Base-by-base conservation (phyloP, 2,113 vertebrate genomes). In the Callocephalon fimbriatum region DNA sequence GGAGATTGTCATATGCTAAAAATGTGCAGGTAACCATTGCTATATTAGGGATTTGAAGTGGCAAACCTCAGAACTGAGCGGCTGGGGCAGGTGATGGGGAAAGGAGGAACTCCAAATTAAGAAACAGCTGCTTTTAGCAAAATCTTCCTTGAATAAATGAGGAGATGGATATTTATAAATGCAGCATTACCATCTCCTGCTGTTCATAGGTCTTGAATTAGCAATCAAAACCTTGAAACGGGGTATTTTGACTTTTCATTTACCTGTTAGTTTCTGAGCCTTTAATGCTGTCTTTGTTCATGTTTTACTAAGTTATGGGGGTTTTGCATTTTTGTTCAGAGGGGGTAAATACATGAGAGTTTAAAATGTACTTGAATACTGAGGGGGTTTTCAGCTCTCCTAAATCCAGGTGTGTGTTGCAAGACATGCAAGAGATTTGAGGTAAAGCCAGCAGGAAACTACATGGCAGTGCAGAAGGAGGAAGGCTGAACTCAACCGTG, bases 131-230 rank as follows among this genome's bases (percentile, higher is more conserved):
- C 59, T 88, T 94, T 88, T 86, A 68, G 66, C 13, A 9, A 78
- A 37, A 40, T 70, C 77, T 72, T 96, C 70, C 61, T 81, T 67
- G 73, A 90, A 87, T 65, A 48, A 53, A 2, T 59, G 73, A 89
- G 35, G 32, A 92, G 50, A 15, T 58, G 48, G 53, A 56, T 95
- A 86, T 92, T 95, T 68, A 90, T 93, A 95, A 94, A 81, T 6
- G 15, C 65, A 92, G 37, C 59, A 86, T 83, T 80, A 23, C 48
- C 47, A 21, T 81, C 31, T 89, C 79, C 70, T 72, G 9, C 83
- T 83, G 61, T 59, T 93, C 65, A 37, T 27, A 47, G 54, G 31
- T 70, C 67, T 86, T 32, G 42, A 87, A 63, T 87, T 70, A 53
- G 31, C 44, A 91, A 79, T 73, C 29, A 77, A 56, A 90, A 35